A percentile compares a stretch with the other conserved stretches of the same genome.
Conservation (phyloP, 2,113 vertebrate genomes). For the Rhinolophus sinicus region DNA sequence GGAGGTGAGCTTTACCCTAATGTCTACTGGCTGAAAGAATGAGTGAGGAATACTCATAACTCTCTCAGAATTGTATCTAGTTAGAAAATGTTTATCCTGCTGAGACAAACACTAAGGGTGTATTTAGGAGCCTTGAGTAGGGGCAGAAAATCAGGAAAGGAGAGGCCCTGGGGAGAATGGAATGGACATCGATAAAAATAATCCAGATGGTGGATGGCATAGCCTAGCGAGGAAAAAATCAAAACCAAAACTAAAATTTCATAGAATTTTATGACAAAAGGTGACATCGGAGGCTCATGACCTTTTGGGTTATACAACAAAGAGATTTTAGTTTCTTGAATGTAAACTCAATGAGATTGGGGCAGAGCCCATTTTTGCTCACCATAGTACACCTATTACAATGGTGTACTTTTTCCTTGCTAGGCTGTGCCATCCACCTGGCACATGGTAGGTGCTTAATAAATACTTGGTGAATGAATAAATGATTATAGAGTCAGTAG, state of each 20-base stretch:
- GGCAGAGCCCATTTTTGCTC: not conserved
- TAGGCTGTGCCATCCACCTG: too few species aligned
- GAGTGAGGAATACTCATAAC: not conserved
- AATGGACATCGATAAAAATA: not conserved
- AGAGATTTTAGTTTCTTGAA: not conserved
- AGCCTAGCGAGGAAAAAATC: not conserved
- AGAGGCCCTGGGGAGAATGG: not conserved
- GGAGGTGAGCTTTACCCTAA: not conserved
- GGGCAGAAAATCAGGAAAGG: not conserved
- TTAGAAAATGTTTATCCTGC: not conserved
- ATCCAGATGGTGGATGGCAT: too few species aligned
- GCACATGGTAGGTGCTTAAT: not conserved
- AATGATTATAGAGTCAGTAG: not conserved
- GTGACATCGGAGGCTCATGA: not conserved
- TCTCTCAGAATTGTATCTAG: not conserved
- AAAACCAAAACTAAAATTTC: not conserved
- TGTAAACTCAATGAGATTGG: not conserved
- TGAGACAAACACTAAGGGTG: not conserved
- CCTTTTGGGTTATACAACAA: not conserved
- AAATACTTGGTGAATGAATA: not conserved
- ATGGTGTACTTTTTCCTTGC: too few species aligned
- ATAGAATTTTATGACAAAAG: not conserved
- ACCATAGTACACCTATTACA: rapidly evolving
- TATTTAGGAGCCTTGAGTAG: not conserved
- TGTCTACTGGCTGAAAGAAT: not conserved